These are phyloP conservation scores for Passer domesticus DNA, from an alignment of 2,113 vertebrate genomes.

Conservation along the genomic window DNA sequence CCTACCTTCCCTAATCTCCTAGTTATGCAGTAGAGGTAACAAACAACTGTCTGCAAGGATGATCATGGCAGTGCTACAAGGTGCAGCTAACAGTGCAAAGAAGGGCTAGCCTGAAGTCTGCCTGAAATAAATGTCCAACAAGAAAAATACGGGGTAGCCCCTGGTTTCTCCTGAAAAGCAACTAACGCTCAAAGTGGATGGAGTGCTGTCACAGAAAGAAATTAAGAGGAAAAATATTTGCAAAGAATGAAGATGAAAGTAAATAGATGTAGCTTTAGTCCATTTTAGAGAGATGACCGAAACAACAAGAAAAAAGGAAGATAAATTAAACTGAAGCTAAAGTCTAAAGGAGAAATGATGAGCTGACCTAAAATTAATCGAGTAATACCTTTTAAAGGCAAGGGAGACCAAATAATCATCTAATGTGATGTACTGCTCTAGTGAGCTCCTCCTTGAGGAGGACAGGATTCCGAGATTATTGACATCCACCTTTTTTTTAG, in stretches of 20 bases:
- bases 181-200: background rate
- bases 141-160: background rate
- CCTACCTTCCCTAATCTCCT: background rate
- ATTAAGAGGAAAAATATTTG: background rate
- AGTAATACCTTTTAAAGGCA: conserved; percentile 4
- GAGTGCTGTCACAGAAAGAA: background rate
- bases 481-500: background rate
- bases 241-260: background rate
- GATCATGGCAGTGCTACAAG: background rate
- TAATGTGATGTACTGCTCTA: background rate
- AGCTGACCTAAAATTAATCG: background rate
- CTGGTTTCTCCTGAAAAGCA: background rate
- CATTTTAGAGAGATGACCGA: background rate
- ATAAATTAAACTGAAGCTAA: conserved; percentile 2
- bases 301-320: background rate
- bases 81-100: background rate
- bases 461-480: background rate
- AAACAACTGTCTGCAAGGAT: background rate
- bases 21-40: background rate
- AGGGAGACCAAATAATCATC: background rate
- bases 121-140: background rate
- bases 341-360: background rate
- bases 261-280: background rate
- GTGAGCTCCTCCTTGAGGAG: background rate
- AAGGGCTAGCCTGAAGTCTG: background rate